Percentiles rank a stretch among this genome's conserved stretches.
Conservation (phyloP, 2,888 invertebrate genomes). For the Callyntrura guangdongensis region DNA sequence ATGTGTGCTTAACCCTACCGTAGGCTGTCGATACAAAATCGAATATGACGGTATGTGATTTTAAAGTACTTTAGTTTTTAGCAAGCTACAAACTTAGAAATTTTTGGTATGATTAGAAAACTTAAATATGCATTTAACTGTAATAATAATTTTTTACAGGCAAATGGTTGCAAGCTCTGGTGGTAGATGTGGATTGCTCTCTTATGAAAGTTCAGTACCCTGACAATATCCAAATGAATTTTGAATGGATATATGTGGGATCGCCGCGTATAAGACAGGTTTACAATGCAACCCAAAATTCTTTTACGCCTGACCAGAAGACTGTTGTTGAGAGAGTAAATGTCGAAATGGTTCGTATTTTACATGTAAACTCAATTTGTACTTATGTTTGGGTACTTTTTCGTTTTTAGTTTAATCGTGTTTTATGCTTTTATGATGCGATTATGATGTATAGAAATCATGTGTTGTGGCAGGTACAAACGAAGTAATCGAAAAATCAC, state of each 20-base stretch:
- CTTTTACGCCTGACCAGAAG: background rate
- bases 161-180: conserved; percentile 92
- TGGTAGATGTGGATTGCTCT: conserved; percentile 94
- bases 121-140: too few species aligned
- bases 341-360: too few species aligned
- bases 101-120: background rate
- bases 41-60: conserved; percentile 39
- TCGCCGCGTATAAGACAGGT: conserved; percentile 89
- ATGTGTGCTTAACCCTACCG: conserved; percentile 86
- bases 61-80: too few species aligned
- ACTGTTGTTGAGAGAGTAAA: background rate
- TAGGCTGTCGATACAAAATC: conserved; percentile 87
- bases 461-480: too few species aligned
- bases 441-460: too few species aligned
- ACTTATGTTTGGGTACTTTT: too few species aligned
- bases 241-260: conserved; percentile 98
- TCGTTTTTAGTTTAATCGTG: too few species aligned
- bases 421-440: background rate
- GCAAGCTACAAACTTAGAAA: background rate
- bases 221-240: conserved; percentile 88
- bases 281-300: background rate
- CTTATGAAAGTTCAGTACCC: conserved; percentile 94
- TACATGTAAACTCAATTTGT: too few species aligned
- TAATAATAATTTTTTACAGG: conserved; percentile 84
- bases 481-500: too few species aligned